Base-by-base conservation (phyloP, 1,140 invertebrate genomes). In the Colletes gigas region DNA sequence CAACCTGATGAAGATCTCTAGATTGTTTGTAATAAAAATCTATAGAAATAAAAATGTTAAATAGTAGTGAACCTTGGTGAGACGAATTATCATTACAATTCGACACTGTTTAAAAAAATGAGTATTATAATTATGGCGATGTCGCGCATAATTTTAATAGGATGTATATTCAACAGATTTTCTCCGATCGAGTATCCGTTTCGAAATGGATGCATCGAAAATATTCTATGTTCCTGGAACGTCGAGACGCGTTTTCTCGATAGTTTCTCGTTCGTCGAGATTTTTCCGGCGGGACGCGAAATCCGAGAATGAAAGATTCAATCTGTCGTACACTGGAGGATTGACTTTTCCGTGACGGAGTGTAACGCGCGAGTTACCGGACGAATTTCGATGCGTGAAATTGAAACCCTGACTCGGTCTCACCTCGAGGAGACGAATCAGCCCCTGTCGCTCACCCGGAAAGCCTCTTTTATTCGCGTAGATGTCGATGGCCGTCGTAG, bases 371-470 rank as follows among this genome's bases (percentile, higher is more conserved):
- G 55, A 44, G 55, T 52, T 62, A 52, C 55, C 17, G 47, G 15
- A 41, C 21, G 30, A 54, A 70, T 15, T 55, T 70, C 41, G 50
- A 82, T 52, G 68, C 57, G 30, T 62, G 78, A 85, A 79, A 79
- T 79, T 78, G 67, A 78, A 71, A 62, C 67, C 67, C 15, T 47
- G 73, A 67, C 14, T 41, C 57, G 21, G 30, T 70, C 67, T 62
- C 66, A 52, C 66, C 44, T 52, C 57, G 55, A 44, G n/a, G n/a
- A n/a, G 74, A 70, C 57, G 44, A 57, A 70, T 62, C 75, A 60
- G 30, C 63, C 75, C 19, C 55, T 60, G 65, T 59, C 55, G 65
- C 7, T 50, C 67, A n/a, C 63, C 19, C 19, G 7, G 17, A 19
- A 21, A 39, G 15, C 41, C 30, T n/a, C 9, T 60, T 71, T 63